Base-by-base conservation (phyloP, 2,888 invertebrate genomes). In the Thalpophila matura region DNA sequence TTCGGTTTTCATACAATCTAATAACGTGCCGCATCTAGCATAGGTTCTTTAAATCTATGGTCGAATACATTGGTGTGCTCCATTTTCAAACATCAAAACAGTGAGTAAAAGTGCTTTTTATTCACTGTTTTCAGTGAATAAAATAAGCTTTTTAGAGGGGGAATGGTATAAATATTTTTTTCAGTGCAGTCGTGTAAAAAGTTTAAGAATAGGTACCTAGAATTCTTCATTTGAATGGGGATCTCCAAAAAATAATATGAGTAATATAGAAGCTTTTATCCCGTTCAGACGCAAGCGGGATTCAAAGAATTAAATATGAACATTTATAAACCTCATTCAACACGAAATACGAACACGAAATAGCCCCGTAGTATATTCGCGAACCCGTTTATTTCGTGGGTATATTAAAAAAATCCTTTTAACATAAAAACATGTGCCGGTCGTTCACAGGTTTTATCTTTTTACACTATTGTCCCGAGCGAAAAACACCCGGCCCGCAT, bases 381-480 rank as follows among this genome's bases (percentile, higher is more conserved):
- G 45, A 42, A 53, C 43, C 26, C 38, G 37, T 66, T 56, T 65
- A 66, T 70, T 68, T 54, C 63, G 58, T 38, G 42, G 29, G 62
- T 65, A 53, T 74, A 80, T 73, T 56, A 56, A 70, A 71, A 69
- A 72, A 76, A 64, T 53, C 67, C 73, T 73, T 78, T 80, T 63
- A 66, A 57, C 78, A 50, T 51, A 63, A 60, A 62, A 60, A 69
- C 64, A 74, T 58, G 67, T 55, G 46, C 65, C 20, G 57, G 35
- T 49, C 54, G 58, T 56, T 68, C 56, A 65, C 57, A 61, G 70
- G 73, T 74, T 74, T 81, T 77, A 79, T 81, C 74, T 80, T 60
- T 82, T 74, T 65, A 70, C 70, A 79, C 75, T 82, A 80, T 84
- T 81, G 80, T 83, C 62, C 76, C 29, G 66, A 37, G 56, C 54